Evolutionary conservation across 2,888 invertebrate genomes (phyloP).

Genomic region (Ypsolopha sequella): DNA sequence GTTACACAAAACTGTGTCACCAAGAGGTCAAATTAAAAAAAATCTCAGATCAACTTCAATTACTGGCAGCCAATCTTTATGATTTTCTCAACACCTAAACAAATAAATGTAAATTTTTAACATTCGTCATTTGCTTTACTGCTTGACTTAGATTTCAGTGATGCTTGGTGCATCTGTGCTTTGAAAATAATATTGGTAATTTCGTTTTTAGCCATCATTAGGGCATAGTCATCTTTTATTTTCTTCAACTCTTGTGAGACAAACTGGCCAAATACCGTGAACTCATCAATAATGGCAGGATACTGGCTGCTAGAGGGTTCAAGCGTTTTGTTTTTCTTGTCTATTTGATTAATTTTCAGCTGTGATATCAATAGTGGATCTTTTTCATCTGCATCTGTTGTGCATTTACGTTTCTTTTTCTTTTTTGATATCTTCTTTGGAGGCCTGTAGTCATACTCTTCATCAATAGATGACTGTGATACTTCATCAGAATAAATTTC

Average conservation of each 20-base stretch:
- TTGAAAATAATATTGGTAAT: conserved; percentile 2
- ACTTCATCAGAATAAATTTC: background rate
- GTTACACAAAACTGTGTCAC: too few species aligned
- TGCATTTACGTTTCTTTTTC: background rate
- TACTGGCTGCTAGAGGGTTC: background rate
- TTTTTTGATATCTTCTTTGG: background rate
- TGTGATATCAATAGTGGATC: background rate
- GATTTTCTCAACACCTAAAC: too few species aligned
- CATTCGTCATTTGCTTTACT: too few species aligned
- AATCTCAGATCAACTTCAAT: too few species aligned
- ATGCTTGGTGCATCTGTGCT: background rate
- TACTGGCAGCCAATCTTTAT: too few species aligned
- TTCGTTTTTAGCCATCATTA: background rate
- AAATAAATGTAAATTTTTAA: too few species aligned
- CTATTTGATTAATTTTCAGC: background rate
- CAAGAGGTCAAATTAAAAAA: too few species aligned
- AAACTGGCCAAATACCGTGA: background rate
- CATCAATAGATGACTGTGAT: background rate
- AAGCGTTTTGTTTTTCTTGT: background rate
- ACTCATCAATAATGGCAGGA: background rate
- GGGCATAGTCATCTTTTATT: background rate
- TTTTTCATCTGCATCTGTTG: background rate
- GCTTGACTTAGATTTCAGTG: background rate
- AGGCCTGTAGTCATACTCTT: background rate
- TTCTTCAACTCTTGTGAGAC: conserved; percentile 1